Base-by-base conservation (phyloP, 2,888 invertebrate genomes). In the Drosophila villosipedis region DNA sequence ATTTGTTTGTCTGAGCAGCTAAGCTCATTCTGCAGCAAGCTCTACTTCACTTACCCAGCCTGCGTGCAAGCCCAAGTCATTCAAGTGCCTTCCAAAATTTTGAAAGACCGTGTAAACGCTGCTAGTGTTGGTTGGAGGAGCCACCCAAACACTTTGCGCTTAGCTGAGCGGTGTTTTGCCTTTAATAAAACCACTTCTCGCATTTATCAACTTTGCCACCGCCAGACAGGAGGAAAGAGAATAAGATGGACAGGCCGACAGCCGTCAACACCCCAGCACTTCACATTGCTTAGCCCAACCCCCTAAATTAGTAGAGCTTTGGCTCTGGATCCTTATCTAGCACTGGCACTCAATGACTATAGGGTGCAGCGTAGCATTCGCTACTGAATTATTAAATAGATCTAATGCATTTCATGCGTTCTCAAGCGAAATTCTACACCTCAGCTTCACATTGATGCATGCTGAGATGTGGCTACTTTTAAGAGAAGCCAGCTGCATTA, bases 321-420 rank as follows among this genome's bases (percentile, higher is more conserved):
- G 4, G 57, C 49, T 57, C 9, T 35, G 39, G 10, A 49, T 22
- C 50, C 41, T 49, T 47, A 12, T 14, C 39, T 37, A 55, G 39
- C 35, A 52, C 14, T 16, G 25, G 31, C 57, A 19, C 39, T 35
- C 25, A 63, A 53, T 66, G 72, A 58, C 53, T 33, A 37, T 53
- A 58, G 66, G 73, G 54, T 80, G 74, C 66, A 74, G 72, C 73
- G 72, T 73, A 50, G 68, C 68, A 68, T 67, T 71, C 41, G 39
- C 72, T 67, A 47, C 63, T 87, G 83, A 84, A 87, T 87, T 90
- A 87, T 87, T 90, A 73, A 87, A 65, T 50, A 78, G 68, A 54
- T 73, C 83, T 87, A 87, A 87, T 87, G 87, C 90, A 90, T 83
- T 87, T 85, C 73, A 82, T 90, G 90, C 83, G 85, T 82, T 82